Percentiles rank a stretch among this genome's conserved stretches.
Conservation (phyloP, 2,113 vertebrate genomes). For the Capricornis sumatraensis region DNA sequence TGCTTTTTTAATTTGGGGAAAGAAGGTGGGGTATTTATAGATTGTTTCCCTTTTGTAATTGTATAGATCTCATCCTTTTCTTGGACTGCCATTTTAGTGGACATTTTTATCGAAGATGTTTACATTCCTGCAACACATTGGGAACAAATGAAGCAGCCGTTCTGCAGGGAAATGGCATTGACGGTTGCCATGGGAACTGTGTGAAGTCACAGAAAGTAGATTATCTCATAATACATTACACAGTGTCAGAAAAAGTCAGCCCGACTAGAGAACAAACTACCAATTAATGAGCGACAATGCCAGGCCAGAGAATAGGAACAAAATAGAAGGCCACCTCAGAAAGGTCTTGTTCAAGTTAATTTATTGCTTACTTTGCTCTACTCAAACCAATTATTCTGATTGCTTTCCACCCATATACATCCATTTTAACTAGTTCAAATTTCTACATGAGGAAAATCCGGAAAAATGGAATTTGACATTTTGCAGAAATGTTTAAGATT, state of each 20-base stretch:
- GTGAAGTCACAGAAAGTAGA: slow-evolving; percentile 71
- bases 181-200: slow-evolving; percentile 54
- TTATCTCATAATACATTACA: slow-evolving; percentile 70
- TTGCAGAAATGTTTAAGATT: slow-evolving; percentile 11
- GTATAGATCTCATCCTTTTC: slow-evolving; percentile 19
- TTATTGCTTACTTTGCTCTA: slow-evolving; percentile 51
- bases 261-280: slow-evolving; percentile 51
- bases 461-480: slow-evolving; percentile 13
- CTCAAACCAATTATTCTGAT: slow-evolving; percentile 50
- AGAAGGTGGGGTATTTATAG: slow-evolving; percentile 29
- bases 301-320: slow-evolving; percentile 17
- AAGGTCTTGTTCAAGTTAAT: slow-evolving; percentile 58
- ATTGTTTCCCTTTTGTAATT: slow-evolving; percentile 29
- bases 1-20: not conserved
- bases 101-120: slow-evolving; percentile 58
- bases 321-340: not conserved
- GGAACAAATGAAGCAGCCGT: not conserved
- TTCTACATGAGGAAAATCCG: not conserved
- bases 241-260: slow-evolving; percentile 54
- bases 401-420: slow-evolving; percentile 11
- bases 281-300: slow-evolving; percentile 48
- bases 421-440: not conserved
- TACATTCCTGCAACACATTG: slow-evolving; percentile 56
- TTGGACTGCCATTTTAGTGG: slow-evolving; percentile 2
- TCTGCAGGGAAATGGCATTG: slow-evolving; percentile 52